Evolutionary conservation across 2,113 vertebrate genomes (phyloP), one percentile per base, ranked within the genome.

Genomic region (Polypterus bichir): DNA sequence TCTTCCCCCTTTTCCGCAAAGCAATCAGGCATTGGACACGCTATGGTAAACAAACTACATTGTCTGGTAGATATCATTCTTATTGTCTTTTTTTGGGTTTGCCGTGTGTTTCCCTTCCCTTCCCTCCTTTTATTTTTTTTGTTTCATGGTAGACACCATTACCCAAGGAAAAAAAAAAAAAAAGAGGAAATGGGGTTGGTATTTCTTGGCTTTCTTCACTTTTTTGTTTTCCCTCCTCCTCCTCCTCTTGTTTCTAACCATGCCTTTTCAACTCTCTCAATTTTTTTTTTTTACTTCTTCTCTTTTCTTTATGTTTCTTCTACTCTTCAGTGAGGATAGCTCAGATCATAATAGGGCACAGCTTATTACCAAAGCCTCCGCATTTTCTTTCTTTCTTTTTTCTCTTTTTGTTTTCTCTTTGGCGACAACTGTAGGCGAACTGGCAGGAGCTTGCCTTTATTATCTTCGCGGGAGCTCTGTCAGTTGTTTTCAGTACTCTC

Each of bases 31-130:
- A 97, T 98, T 96, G 95, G 95, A 98, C 95, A 97, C 94, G 94
- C 94, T 97, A 98, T 98, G 95, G 95, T 98, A 98, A 98, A 98
- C 94, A 98, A 97, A 97, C 95, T 98, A 92, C 94, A 97, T 97
- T 98, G 95, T 97, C 90, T 97, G 94, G 95, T 98, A 97, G 95
- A 97, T 97, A 98, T 97, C 95, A 97, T 98, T 98, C 92, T 98
- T 97, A 96, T 97, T 97, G 94, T 98, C 93, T 97, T 97, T 88
- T 93, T 97, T 97, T 98, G 94, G 94, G 92, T 97, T 97, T 97
- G 95, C 92, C 90, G 91, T 98, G 95, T 97, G 91, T 96, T 89
- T 86, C 87, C 90, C 81, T 77, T 73, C 78, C 79, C 74, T 79
- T 81, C 80, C 79, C 85, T 85, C 83, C 81, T 87, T 82, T 81